phyloP scores from a whole-genome alignment of 2,888 invertebrate species.

The Podabrus alpinus region DNA sequence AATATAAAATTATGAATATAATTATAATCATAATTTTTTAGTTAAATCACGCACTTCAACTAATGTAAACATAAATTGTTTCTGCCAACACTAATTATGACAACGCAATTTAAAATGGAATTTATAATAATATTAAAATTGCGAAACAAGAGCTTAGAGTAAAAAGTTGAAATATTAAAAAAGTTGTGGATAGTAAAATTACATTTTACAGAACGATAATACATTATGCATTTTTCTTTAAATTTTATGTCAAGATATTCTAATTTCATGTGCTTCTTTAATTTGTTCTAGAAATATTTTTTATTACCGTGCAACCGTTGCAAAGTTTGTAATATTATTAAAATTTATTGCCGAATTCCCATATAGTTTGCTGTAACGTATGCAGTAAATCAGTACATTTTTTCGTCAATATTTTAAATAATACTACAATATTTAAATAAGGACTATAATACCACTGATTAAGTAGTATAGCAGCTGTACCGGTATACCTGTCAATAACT shows the following conservation, averaged over 20 bases:
- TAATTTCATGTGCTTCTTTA: constrained; percentile 25
- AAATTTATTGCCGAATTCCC: background rate
- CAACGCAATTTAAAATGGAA: constrained; percentile 17
- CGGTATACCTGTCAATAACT: too few species aligned
- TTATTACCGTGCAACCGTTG: background rate
- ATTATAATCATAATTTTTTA: background rate
- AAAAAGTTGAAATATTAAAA: constrained; percentile 30
- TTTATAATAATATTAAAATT: constrained; percentile 27
- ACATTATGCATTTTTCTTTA: constrained; percentile 34
- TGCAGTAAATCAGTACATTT: background rate
- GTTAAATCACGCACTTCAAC: background rate
- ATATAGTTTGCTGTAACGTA: background rate
- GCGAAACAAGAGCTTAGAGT: constrained; percentile 14
- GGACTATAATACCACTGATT: too few species aligned
- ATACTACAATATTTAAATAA: too few species aligned
- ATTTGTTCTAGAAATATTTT: constrained; percentile 2
- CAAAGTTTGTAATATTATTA: background rate
- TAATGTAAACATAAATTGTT: background rate
- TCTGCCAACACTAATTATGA: constrained; percentile 12
- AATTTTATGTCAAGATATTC: constrained; percentile 28
- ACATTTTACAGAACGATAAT: constrained; percentile 30
- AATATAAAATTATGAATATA: constrained; percentile 7
- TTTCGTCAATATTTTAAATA: background rate
- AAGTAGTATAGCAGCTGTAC: too few species aligned
- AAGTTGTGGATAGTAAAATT: constrained; percentile 26